Base-by-base conservation (phyloP, 30 jellyfish, hydroid and myxozoan species). In the Hydractinia symbiolongicarpus region DNA sequence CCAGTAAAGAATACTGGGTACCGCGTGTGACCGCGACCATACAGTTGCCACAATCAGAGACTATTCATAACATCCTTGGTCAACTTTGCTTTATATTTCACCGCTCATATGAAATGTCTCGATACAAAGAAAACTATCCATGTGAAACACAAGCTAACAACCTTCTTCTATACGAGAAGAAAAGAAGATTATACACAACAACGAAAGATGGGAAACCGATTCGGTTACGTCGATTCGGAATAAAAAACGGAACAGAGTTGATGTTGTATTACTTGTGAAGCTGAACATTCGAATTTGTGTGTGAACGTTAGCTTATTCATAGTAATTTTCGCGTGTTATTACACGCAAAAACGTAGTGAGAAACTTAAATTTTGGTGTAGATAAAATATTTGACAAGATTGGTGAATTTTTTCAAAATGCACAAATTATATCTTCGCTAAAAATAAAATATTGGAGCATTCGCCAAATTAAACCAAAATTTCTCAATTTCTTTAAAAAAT, bases 1-100 rank as follows among this genome's bases (percentile, higher is more conserved):
- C 94, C 49, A 83, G 96, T 58, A 88, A 88, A 61, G 96, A 83
- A 55, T 88, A 88, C 81, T 88, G 96, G 96, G 96, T 88, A 7
- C 96, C 96, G 49, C 74, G 30, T 61, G 96, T 88, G 68, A 77
- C 57, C 49, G 85, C 83, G 20, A 68, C 81, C 10, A 21, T 88
- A 9, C 69, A 76, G 62, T 86, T 66, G 11, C 80, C 86, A 10
- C 89, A 57, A 17, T 54, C 57, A 70, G 86, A 83, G 67, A 77
- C 90, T 15, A 83, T 88, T 5, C 64, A 78, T 60, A 67, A 67
- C 82, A 54, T 88, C 13, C 69, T 88, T 4, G 89, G 79, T 53
- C 89, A 88, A 70, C 83, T 88, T 7, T 88, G 96, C 76, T 84
- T 70, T 56, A 83, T 88, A 21, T 88, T 88, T 70, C 96, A 88